Conservation (phyloP, 1,140 invertebrate genomes). For the Drosophila paulistorum region DNA sequence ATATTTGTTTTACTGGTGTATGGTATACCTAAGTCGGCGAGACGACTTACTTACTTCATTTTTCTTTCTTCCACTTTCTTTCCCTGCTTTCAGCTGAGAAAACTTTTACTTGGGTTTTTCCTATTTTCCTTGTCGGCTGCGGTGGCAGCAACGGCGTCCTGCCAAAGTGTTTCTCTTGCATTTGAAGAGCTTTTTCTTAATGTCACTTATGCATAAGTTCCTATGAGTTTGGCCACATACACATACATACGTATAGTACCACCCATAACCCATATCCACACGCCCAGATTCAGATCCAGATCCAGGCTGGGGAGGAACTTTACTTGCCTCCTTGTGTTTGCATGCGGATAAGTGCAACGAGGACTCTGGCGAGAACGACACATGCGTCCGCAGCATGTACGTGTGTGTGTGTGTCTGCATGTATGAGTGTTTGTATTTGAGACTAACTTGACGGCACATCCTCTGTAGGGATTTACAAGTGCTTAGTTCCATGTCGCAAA, state of each 20-base stretch:
- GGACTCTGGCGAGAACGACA: slow-evolving; percentile 40
- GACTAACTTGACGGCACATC: slow-evolving; percentile 81
- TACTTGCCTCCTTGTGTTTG: slow-evolving; percentile 59
- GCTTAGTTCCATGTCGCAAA: slow-evolving; percentile 81
- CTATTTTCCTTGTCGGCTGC: slow-evolving; percentile 60
- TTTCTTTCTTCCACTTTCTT: not conserved
- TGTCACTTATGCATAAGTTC: slow-evolving; percentile 82
- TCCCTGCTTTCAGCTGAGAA: slow-evolving; percentile 68
- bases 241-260: slow-evolving; percentile 35
- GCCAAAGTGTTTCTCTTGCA: slow-evolving; percentile 81
- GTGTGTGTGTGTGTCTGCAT: slow-evolving; percentile 14
- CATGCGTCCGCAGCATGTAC: slow-evolving; percentile 36
- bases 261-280: slow-evolving; percentile 14
- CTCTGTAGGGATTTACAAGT: slow-evolving; percentile 82
- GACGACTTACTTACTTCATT: too few species aligned
- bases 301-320: slow-evolving; percentile 21
- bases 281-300: slow-evolving; percentile 46
- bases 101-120: slow-evolving; percentile 73
- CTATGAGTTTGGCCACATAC: slow-evolving; percentile 70
- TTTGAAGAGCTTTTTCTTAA: slow-evolving; percentile 82
- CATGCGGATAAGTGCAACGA: slow-evolving; percentile 70
- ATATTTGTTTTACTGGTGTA: too few species aligned
- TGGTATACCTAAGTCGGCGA: too few species aligned
- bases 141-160: slow-evolving; percentile 53
- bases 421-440: slow-evolving; percentile 69